Evolutionary conservation across 2,888 invertebrate species (phyloP), one percentile per base, ranked within the genome.

Genomic region (Callinectes sapidus): DNA sequence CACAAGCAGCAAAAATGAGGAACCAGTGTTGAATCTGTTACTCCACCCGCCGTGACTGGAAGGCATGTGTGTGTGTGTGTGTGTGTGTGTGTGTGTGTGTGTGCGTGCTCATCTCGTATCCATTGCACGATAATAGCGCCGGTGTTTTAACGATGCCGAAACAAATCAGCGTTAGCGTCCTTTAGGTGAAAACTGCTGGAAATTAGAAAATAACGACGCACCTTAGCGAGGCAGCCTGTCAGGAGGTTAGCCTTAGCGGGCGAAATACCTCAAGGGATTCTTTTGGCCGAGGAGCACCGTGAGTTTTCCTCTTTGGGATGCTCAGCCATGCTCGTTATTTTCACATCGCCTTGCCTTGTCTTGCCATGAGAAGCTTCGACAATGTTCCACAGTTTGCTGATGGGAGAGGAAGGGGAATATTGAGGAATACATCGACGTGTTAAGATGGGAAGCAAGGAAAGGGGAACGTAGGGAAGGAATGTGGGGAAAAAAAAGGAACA

Each of bases 81-180:
- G 48, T 42, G 2, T 87, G 87, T 87, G 39, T 87, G 87, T 87
- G 87, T 39, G 87, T 39, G 87, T 87, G 18, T 87, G n/a, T 42
- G 2, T 5, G 23, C 35, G 0, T 48, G 87, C 35, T 48, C 8
- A 87, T 28, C 42, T 87, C 18, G 23, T 16, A 16, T 48, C 42
- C 28, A 87, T 8, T 23, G 86, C 28, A 42, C 3, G 14, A 32
- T 23, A 28, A 10, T 3, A 28, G 10, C 28, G 23, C 23, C 10
- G n/a, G n/a, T 71, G n/a, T 71, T n/a, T 71, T 28, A 71, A 71
- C 71, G 28, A 71, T 71, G 28, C 71, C 71, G n/a, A 71, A 71
- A 28, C 71, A 71, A 71, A 71, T 71, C 71, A 71, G 10, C 28
- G 71, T 71, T 28, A 28, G 71, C 23, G 71, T 71, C 71, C n/a